Conservation (phyloP, 2,113 vertebrate species). For the Aldabrachelys gigantea region DNA sequence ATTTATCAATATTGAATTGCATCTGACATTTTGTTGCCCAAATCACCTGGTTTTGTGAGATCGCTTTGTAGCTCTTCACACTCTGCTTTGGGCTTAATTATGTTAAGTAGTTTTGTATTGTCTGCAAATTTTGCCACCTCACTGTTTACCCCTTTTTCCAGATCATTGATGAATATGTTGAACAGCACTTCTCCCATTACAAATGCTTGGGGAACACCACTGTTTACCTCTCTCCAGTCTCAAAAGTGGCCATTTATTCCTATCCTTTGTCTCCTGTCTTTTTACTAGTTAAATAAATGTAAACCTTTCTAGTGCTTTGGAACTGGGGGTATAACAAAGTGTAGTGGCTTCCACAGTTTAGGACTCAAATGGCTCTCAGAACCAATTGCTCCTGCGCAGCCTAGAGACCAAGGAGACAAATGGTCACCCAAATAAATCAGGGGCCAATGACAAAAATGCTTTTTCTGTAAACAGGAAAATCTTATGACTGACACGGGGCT, state of each 20-base stretch:
- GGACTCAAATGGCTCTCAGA: background rate
- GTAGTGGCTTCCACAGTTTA: slow-evolving; percentile 15
- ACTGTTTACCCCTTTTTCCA: background rate
- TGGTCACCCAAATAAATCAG: slow-evolving; percentile 10
- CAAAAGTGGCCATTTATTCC: background rate
- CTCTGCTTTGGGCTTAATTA: background rate
- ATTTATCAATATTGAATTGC: background rate
- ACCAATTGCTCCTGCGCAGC: background rate
- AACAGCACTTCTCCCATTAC: background rate
- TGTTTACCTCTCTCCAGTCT: background rate
- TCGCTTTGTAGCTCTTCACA: background rate
- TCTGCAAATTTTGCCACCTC: background rate
- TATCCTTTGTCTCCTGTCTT: background rate
- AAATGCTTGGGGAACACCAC: background rate
- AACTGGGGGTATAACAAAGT: background rate
- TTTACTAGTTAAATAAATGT: background rate
- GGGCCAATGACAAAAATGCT: slow-evolving; percentile 36
- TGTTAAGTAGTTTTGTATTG: background rate
- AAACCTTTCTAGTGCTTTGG: background rate
- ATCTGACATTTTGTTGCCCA: background rate
- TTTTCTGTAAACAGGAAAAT: slow-evolving; percentile 57
- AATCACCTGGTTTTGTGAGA: background rate
- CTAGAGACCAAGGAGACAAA: slow-evolving; percentile 31
- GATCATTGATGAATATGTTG: background rate
- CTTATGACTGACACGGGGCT: slow-evolving; percentile 9